Evolutionary conservation across 1,140 invertebrate species (phyloP), one percentile per base, ranked within the genome.

Genomic region (Helicoverpa zea): DNA sequence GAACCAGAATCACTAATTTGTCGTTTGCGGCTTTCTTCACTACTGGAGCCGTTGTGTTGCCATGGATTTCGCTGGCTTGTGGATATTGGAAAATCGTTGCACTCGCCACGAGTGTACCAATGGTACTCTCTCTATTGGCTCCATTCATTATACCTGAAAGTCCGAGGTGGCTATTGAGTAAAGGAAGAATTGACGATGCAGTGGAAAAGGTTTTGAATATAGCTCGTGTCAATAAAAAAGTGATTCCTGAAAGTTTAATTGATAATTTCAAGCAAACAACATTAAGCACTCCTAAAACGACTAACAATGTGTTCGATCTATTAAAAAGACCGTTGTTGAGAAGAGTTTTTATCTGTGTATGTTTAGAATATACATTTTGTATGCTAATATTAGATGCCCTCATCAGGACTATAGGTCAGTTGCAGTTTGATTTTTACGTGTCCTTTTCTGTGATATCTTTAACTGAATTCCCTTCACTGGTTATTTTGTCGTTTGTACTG

Each of bases 91-190:
- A 96, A 87, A 95, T 95, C 64, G 90, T 97, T 12, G 96, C 97
- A 49, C 89, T 98, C 64, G 96, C 96, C 2, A 96, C 95, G 54
- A 95, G 94, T 72, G 52, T 94, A 18, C 94, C 95, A 0, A 89
- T 96, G 85, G 83, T 86, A 7, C 80, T 92, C 43, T 82, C 94
- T 70, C 83, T 96, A 83, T 84, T 95, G 35, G 82, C 91, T 80
- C 95, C 91, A 70, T 96, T 96, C 91, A 86, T 97, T 2, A 93
- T 97, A 85, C 97, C 97, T 72, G 97, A 98, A 90, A 97, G 97
- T 83, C 97, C 97, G 2, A 94, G 97, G 73, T 98, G 97, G 97
- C 88, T 98, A 0, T 49, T 97, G 2, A 96, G 97, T 3, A 96
- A 96, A 82, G 96, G 96, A 11, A 96, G 96, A 81, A 93, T 96